Evolutionary conservation across 2,113 vertebrate species (phyloP).

Genomic region (Phalacrocorax pelagicus): DNA sequence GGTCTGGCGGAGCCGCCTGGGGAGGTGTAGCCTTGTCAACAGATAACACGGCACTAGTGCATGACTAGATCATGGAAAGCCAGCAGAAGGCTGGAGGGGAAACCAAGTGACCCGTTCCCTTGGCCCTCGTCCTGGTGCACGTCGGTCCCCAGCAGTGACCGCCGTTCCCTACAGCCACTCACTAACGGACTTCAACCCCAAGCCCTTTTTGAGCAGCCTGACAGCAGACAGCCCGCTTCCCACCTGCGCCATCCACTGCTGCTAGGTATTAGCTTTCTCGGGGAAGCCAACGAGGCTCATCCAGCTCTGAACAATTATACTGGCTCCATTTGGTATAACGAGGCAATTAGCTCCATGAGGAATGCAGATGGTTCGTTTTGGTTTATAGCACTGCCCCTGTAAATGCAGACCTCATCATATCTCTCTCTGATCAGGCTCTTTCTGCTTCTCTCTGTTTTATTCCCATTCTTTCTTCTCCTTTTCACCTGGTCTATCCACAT

Average conservation of each 20-base stretch:
- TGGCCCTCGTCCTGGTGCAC: not conserved
- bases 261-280: not conserved
- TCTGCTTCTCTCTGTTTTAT: slow-evolving; percentile 71
- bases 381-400: slow-evolving; percentile 10
- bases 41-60: not conserved
- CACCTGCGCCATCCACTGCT: not conserved
- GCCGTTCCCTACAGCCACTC: not conserved
- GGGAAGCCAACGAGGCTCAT: not conserved
- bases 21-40: not conserved
- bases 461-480: slow-evolving; percentile 71
- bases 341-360: slow-evolving; percentile 16
- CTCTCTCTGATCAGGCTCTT: slow-evolving; percentile 61
- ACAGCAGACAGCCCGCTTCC: not conserved
- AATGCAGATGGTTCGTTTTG: not conserved
- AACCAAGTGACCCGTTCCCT: fast-evolving
- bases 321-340: slow-evolving; percentile 49
- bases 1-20: not conserved
- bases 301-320: not conserved
- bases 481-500: slow-evolving; percentile 72
- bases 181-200: not conserved
- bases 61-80: not conserved
- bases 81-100: not conserved
- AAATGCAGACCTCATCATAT: slow-evolving; percentile 44
- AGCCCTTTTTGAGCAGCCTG: not conserved
- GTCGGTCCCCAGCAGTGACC: fast-evolving